Conservation (phyloP, 92 coral and sea anemone species). For the Metridium senile region DNA sequence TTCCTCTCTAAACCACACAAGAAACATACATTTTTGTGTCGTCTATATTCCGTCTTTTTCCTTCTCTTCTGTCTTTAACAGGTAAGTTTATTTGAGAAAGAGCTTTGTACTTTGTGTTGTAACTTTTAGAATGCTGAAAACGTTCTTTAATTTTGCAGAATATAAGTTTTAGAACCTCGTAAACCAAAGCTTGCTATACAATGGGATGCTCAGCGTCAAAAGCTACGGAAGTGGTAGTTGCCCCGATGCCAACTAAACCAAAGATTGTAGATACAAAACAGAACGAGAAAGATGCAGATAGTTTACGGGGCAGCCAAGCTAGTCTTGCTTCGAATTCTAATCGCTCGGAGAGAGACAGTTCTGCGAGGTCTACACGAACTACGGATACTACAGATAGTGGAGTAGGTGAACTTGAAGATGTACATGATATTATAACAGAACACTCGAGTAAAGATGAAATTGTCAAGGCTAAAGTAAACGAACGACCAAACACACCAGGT, state of each 20-base stretch:
- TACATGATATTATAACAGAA: conserved; percentile 69
- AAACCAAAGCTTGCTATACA: too few species aligned
- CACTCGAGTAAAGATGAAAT: conserved; percentile 59
- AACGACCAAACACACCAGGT: conserved; percentile 96
- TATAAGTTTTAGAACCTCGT: not conserved
- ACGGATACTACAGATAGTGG: conserved; percentile 97
- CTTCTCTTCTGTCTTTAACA: not conserved
- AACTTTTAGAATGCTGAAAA: not conserved
- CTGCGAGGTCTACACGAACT: conserved; percentile 94
- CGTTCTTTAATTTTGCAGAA: conserved; percentile 6
- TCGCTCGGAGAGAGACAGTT: conserved; percentile 80
- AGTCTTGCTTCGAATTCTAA: conserved; percentile 64
- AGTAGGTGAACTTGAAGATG: conserved; percentile 83
- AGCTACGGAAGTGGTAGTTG: conserved; percentile 56
- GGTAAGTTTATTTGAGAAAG: not conserved
- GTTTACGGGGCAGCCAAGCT: conserved; percentile 79
- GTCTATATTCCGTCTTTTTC: not conserved
- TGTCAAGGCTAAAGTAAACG: conserved; percentile 36
- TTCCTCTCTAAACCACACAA: not conserved
- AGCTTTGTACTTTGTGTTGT: not conserved
- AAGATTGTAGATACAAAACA: conserved; percentile 35
- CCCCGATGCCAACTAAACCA: conserved; percentile 51
- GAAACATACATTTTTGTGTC: not conserved
- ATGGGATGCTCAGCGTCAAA: conserved; percentile 90
- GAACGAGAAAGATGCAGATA: conserved; percentile 52